A percentile compares a stretch with the other conserved stretches of the same genome.
These are phyloP conservation scores for Leucophenga maculata DNA, from an alignment of 2,888 invertebrate species.

Conservation along the genomic window DNA sequence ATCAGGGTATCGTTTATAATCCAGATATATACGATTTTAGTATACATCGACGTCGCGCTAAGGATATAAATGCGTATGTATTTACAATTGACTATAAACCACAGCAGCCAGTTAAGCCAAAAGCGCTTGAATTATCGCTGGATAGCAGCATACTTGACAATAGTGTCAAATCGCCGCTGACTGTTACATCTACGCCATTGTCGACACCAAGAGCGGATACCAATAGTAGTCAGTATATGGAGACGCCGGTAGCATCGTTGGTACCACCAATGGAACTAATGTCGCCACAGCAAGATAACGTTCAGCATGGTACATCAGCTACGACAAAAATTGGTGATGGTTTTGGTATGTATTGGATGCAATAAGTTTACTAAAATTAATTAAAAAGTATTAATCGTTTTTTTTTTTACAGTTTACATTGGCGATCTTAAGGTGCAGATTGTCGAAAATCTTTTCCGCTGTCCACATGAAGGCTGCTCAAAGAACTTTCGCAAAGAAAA, in stretches of 20 bases:
- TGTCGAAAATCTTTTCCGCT: slow-evolving; percentile 79
- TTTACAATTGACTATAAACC: slow-evolving; percentile 70
- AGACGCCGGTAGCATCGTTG: slow-evolving; percentile 63
- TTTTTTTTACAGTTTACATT: slow-evolving; percentile 72
- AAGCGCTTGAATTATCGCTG: slow-evolving; percentile 49
- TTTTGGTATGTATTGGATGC: slow-evolving; percentile 66
- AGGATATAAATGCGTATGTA: slow-evolving; percentile 71
- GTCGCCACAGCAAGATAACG: slow-evolving; percentile 54
- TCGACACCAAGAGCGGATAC: slow-evolving; percentile 35
- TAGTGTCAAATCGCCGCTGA: slow-evolving; percentile 32
- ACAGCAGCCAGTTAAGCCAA: slow-evolving; percentile 58
- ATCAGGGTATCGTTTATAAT: slow-evolving; percentile 72
- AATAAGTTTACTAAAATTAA: slow-evolving; percentile 7
- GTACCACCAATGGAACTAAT: slow-evolving; percentile 67
- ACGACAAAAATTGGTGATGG: slow-evolving; percentile 59
- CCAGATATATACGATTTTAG: slow-evolving; percentile 77
- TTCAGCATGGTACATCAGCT: neutral
- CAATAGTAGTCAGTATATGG: slow-evolving; percentile 54
- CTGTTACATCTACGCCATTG: slow-evolving; percentile 38
- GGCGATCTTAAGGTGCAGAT: slow-evolving; percentile 79
- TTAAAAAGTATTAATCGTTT: too few relatives aligned
- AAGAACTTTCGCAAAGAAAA: slow-evolving; percentile 94
- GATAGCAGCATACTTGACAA: slow-evolving; percentile 38
- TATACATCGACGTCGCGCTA: slow-evolving; percentile 74
- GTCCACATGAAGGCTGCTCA: slow-evolving; percentile 86